Conservation (phyloP, 2,797 vertebrate species). For the Capromys pilorides region DNA sequence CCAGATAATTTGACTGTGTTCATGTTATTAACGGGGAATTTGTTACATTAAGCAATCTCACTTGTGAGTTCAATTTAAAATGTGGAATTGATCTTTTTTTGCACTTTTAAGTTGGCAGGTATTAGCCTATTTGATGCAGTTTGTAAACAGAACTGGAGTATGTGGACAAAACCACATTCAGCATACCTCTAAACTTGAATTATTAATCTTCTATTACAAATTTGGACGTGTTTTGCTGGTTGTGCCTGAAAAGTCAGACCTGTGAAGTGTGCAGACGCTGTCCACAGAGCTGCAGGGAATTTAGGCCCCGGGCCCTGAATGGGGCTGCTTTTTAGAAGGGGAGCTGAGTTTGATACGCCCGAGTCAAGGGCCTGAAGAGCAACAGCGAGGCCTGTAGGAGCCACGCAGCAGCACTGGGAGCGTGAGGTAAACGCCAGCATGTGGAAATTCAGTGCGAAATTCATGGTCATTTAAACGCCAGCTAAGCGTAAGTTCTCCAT, state of each 20-base stretch:
- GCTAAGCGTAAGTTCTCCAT: background rate
- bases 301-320: constrained; percentile 20
- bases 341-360: constrained; percentile 1
- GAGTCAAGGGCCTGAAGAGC: background rate
- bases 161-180: constrained; percentile 56
- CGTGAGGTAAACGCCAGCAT: constrained; percentile 16
- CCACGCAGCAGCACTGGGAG: background rate
- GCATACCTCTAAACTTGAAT: constrained; percentile 30
- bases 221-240: background rate
- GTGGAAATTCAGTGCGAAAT: constrained; percentile 15
- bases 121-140: background rate
- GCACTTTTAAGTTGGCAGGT: constrained; percentile 16
- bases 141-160: constrained; percentile 7
- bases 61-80: constrained; percentile 63
- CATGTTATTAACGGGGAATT: constrained; percentile 25
- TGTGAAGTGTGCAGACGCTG: background rate
- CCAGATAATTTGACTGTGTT: background rate
- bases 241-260: background rate
- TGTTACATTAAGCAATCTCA: constrained; percentile 3
- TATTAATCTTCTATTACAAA: constrained; percentile 45
- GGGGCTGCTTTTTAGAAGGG: background rate
- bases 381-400: background rate
- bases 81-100: constrained; percentile 18
- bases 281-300: background rate
- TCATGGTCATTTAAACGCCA: constrained; percentile 1